Evolutionary conservation across 2,888 invertebrate genomes (phyloP).

Genomic region (Zaprionus lineosus): DNA sequence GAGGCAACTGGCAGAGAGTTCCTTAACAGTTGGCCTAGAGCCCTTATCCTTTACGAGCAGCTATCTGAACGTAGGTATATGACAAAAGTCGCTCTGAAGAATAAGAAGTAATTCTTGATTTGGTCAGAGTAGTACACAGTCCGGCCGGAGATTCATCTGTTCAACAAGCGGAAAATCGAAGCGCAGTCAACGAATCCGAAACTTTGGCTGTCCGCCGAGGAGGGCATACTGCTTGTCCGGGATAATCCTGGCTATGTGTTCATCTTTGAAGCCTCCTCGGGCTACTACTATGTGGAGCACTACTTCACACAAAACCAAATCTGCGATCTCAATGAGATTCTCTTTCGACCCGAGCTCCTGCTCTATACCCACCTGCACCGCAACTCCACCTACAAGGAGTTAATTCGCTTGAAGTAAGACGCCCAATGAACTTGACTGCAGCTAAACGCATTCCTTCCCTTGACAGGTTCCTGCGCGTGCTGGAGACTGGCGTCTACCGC

Average conservation of each 20-base stretch:
- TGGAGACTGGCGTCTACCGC: slow-evolving; percentile 77
- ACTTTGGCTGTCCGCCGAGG: slow-evolving; percentile 69
- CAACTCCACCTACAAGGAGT: slow-evolving; percentile 80
- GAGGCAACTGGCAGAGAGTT: slow-evolving; percentile 84
- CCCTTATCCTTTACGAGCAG: slow-evolving; percentile 81
- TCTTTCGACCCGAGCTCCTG: slow-evolving; percentile 67
- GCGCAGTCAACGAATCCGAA: slow-evolving; percentile 46
- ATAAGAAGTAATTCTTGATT: too few species aligned
- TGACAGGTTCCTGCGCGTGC: slow-evolving; percentile 66
- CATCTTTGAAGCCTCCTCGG: slow-evolving; percentile 71
- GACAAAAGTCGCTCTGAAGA: neutral
- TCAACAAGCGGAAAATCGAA: slow-evolving; percentile 61
- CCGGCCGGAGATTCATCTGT: slow-evolving; percentile 61
- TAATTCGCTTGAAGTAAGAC: slow-evolving; percentile 73
- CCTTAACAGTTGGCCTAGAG: slow-evolving; percentile 84
- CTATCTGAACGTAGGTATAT: slow-evolving; percentile 75
- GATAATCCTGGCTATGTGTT: slow-evolving; percentile 79
- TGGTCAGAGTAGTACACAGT: slow-evolving; percentile 50
- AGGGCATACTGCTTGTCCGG: slow-evolving; percentile 75
- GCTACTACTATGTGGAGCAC: slow-evolving; percentile 71
- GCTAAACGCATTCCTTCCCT: neutral
- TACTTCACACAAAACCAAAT: slow-evolving; percentile 76
- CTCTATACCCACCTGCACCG: slow-evolving; percentile 65
- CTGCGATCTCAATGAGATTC: slow-evolving; percentile 81
- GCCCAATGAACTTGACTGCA: neutral